Evolutionary conservation across 2,888 invertebrate species (phyloP).

Genomic region (Xestia rhomboidea): DNA sequence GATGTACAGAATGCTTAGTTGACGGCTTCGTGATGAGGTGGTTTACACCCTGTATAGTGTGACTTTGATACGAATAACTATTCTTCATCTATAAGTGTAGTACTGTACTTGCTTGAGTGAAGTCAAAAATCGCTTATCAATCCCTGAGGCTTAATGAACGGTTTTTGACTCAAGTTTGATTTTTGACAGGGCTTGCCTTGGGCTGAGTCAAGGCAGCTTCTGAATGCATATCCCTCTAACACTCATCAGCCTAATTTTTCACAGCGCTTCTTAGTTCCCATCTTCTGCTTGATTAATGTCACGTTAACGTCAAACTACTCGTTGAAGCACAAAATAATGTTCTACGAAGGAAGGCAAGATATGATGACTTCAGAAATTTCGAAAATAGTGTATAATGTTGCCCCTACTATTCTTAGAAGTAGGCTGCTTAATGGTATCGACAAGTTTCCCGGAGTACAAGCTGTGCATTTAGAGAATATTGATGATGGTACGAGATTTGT

Average conservation of each 20-base stretch:
- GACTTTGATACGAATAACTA: background rate
- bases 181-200: background rate
- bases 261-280: conserved; percentile 50
- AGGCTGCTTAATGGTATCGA: background rate
- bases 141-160: too few relatives aligned
- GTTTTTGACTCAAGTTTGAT: background rate
- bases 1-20: too few relatives aligned
- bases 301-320: conserved; percentile 46
- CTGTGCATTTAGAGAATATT: conserved; percentile 29
- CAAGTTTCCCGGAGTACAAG: conserved; percentile 1
- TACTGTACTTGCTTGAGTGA: background rate
- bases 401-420: background rate
- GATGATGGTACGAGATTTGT: conserved; percentile 44
- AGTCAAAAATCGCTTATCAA: too few relatives aligned
- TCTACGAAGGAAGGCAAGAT: background rate
- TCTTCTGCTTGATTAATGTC: conserved; percentile 34
- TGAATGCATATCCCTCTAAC: background rate
- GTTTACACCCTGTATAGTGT: too few relatives aligned
- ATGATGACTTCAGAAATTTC: fast-evolving
- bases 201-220: background rate
- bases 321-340: background rate
- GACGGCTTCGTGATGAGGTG: too few relatives aligned
- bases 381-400: conserved; percentile 23
- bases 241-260: background rate
- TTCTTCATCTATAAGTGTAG: too few relatives aligned